These are phyloP conservation scores for Polypterus senegalus DNA, from an alignment of 2,113 vertebrate species.

Conservation along the genomic window DNA sequence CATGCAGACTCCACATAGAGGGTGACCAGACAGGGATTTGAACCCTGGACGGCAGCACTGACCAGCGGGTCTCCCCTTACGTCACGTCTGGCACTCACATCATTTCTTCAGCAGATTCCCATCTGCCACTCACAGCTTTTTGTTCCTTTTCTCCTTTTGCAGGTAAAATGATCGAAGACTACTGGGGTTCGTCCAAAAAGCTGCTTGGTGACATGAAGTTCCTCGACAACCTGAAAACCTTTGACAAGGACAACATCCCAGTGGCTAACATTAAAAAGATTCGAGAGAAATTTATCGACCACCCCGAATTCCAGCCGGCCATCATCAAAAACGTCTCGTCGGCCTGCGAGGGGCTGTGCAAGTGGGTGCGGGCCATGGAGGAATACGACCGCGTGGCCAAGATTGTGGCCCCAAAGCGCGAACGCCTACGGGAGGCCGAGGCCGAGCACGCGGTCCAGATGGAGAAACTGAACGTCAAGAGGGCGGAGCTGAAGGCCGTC, in stretches of 20 bases:
- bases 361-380: conserved; percentile 85
- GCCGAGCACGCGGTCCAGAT: conserved; percentile 54
- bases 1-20: no score
- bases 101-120: no score
- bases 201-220: conserved; percentile 77
- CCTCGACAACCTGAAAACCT: conserved; percentile 69
- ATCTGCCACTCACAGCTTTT: no score
- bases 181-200: conserved; percentile 78
- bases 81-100: no score
- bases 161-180: conserved; percentile 92
- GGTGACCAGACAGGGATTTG: no score
- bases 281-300: conserved; percentile 66
- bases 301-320: conserved; percentile 72
- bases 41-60: no score
- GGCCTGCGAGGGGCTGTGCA: conserved; percentile 83
- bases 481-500: conserved; percentile 67
- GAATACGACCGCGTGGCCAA: conserved; percentile 76
- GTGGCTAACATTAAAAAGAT: conserved; percentile 63
- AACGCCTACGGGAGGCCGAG: conserved; percentile 57
- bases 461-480: conserved; percentile 60
- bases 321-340: conserved; percentile 82
- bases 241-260: conserved; percentile 78
- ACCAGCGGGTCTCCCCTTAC: no score
- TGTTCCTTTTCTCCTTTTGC: conserved; percentile 6
- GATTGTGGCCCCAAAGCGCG: conserved; percentile 74